Percentiles rank a stretch among this genome's conserved stretches.
Conservation (phyloP, 2,888 invertebrate species). For the Linnaemya vulpina region DNA sequence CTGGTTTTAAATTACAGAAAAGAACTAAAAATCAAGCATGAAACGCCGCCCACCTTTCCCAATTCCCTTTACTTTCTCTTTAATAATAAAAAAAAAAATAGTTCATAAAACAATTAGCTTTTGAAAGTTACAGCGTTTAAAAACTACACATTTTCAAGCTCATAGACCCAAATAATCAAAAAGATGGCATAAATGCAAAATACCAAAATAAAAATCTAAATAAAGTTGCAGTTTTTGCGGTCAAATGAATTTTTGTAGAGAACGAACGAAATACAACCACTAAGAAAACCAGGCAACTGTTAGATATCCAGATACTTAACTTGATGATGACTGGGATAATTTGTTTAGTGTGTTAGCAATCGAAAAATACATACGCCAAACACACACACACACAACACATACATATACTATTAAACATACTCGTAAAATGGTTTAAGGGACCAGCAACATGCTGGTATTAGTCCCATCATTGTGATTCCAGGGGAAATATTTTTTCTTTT, state of each 20-base stretch:
- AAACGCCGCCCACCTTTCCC: not conserved
- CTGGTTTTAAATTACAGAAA: not conserved
- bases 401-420: not conserved
- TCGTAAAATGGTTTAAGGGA: constrained; percentile 42
- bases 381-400: not conserved
- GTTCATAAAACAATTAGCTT: constrained; percentile 30
- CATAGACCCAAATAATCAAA: constrained; percentile 38
- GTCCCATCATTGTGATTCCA: constrained; percentile 39
- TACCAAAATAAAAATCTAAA: not conserved
- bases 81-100: not conserved
- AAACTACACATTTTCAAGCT: constrained; percentile 35
- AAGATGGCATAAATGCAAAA: constrained; percentile 3
- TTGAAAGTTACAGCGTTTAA: constrained; percentile 1
- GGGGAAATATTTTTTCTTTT: not conserved
- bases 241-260: constrained; percentile 50
- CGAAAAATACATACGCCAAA: constrained; percentile 10
- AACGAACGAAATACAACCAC: not conserved
- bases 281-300: constrained; percentile 16
- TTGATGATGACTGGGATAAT: constrained; percentile 62
- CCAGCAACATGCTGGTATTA: constrained; percentile 47
- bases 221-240: constrained; percentile 51
- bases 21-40: not conserved
- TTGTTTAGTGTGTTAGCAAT: constrained; percentile 62
- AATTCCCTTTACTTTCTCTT: not conserved
- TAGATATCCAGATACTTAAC: constrained; percentile 36